Evolutionary conservation across 1,140 invertebrate species (phyloP).

Genomic region (Drosophila tsacasi): DNA sequence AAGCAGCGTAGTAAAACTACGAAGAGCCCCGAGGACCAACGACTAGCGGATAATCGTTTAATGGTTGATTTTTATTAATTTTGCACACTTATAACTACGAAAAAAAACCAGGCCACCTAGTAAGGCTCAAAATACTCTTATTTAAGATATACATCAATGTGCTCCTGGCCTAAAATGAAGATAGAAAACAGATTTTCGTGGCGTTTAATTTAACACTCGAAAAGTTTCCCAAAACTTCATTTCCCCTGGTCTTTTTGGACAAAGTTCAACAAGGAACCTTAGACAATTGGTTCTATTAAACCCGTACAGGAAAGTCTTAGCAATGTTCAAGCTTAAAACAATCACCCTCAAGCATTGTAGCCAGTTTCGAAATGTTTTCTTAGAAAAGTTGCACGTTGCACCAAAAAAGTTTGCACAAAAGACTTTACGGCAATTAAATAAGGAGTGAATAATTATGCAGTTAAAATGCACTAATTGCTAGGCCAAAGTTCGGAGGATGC

Average conservation of each 20-base stretch:
- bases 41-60: constrained; percentile 31
- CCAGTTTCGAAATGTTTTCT: neutral
- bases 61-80: constrained; percentile 78
- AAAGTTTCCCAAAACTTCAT: neutral
- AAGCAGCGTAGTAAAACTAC: constrained; percentile 60
- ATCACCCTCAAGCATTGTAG: neutral
- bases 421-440: neutral
- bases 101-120: constrained; percentile 15
- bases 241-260: neutral
- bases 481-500: neutral
- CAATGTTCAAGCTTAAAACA: no score
- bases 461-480: neutral
- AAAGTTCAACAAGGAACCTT: neutral
- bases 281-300: neutral
- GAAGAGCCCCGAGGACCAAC: constrained; percentile 25
- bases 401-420: neutral
- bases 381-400: constrained; percentile 3
- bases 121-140: neutral
- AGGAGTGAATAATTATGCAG: neutral
- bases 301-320: neutral
- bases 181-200: neutral
- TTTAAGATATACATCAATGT: neutral
- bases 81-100: constrained; percentile 72
- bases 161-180: neutral
- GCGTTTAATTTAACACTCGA: neutral